A percentile compares a stretch with the other conserved stretches of the same genome.
Conservation (phyloP, 1,140 invertebrate genomes). For the Rhyacophila brunnea region DNA sequence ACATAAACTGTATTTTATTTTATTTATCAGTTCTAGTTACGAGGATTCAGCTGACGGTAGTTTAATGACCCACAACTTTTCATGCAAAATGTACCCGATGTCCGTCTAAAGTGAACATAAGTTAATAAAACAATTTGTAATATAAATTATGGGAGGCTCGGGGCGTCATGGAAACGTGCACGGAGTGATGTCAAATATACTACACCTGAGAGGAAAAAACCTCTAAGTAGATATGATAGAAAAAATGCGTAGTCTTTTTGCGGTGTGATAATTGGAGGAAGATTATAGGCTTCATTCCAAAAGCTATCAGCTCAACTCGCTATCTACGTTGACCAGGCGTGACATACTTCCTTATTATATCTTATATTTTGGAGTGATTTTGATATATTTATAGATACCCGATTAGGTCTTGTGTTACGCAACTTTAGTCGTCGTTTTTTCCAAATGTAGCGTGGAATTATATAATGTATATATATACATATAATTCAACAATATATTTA, state of each 20-base stretch:
- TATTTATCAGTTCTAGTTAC: background rate
- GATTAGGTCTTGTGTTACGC: too few relatives aligned
- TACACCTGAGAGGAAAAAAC: conserved; percentile 7
- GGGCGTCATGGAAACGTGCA: conserved; percentile 6
- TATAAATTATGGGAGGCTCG: conserved; percentile 15
- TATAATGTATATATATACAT: too few relatives aligned
- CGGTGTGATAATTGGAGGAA: conserved; percentile 31
- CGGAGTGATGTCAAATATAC: background rate
- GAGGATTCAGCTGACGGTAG: background rate
- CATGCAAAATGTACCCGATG: conserved; percentile 9
- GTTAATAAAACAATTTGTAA: conserved; percentile 23
- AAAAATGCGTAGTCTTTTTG: conserved; percentile 28
- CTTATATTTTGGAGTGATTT: too few relatives aligned
- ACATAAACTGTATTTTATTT: background rate
- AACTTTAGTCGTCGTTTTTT: too few relatives aligned
- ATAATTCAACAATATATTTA: too few relatives aligned
- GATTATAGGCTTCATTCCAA: conserved; percentile 28
- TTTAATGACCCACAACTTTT: conserved; percentile 16
- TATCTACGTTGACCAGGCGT: conserved; percentile 20
- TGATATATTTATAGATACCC: too few relatives aligned
- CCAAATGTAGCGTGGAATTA: too few relatives aligned
- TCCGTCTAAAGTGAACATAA: background rate
- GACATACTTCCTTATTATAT: conserved; percentile 9
- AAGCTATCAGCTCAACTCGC: conserved; percentile 3
- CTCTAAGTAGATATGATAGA: background rate